Conservation (phyloP, 2,113 vertebrate genomes). For the Oryzias celebensis region DNA sequence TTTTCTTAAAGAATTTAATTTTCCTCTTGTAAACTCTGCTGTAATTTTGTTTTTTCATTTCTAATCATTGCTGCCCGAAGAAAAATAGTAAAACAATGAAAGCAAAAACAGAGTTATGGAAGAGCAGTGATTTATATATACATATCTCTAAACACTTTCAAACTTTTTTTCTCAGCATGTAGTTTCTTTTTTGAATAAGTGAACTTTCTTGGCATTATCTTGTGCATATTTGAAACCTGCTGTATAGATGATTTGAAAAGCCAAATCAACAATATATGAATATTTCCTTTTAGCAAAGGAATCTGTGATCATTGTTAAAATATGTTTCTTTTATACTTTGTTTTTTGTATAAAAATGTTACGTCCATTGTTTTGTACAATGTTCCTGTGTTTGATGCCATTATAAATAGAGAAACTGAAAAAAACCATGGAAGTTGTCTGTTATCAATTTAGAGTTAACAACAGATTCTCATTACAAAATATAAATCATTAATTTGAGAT, state of each 20-base stretch:
- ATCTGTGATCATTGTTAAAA: conserved; percentile 18
- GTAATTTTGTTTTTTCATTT: conserved; percentile 38
- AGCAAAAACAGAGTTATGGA: conserved; percentile 31
- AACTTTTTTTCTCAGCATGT: conserved; percentile 15
- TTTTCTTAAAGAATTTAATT: conserved; percentile 58
- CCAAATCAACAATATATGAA: conserved; percentile 37
- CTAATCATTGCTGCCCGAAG: conserved; percentile 23
- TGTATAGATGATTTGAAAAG: conserved; percentile 35
- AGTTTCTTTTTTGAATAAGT: conserved; percentile 36
- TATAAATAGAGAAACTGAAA: too few relatives aligned
- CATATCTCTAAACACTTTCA: conserved; percentile 12
- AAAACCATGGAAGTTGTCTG: too few relatives aligned
- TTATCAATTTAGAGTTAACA: background rate
- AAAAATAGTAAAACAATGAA: conserved; percentile 8
- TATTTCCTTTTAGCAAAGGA: conserved; percentile 39
- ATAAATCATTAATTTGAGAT: too few relatives aligned
- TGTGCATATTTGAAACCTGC: conserved; percentile 33
- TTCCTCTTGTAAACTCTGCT: conserved; percentile 37
- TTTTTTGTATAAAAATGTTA: conserved; percentile 55
- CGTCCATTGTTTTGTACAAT: conserved; percentile 38
- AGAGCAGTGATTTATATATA: conserved; percentile 38
- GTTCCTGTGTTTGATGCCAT: background rate
- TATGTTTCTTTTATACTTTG: conserved; percentile 52
- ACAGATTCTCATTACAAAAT: background rate
- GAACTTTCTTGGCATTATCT: conserved; percentile 10